phyloP scores from a whole-genome alignment of 1,140 invertebrate genomes.

The Achroia grisella region DNA sequence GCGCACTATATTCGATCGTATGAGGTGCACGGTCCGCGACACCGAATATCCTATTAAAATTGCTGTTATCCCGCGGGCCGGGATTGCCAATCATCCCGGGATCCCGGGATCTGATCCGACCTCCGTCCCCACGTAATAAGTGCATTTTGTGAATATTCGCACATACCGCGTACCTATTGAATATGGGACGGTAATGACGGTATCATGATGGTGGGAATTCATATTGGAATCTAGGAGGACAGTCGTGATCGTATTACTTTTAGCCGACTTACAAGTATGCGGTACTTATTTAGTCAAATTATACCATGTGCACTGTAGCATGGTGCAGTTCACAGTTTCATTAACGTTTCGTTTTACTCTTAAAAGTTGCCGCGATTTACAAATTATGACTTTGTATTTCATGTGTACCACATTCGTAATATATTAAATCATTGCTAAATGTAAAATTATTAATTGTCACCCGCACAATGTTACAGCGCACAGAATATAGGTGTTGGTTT shows the following conservation, averaged over 20 bases:
- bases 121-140: slow-evolving; percentile 30
- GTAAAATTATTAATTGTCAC: no score
- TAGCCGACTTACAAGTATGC: background rate
- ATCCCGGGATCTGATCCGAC: slow-evolving; percentile 30
- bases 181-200: background rate
- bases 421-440: no score
- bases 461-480: no score
- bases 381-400: no score
- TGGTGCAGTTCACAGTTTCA: no score
- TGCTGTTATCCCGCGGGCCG: slow-evolving; percentile 20
- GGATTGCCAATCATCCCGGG: slow-evolving; percentile 55
- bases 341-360: no score
- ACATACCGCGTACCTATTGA: background rate
- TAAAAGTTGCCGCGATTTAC: no score
- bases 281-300: no score
- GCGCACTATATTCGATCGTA: background rate
- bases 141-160: slow-evolving; percentile 36
- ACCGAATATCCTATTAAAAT: slow-evolving; percentile 35
- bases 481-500: no score
- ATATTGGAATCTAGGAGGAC: background rate
- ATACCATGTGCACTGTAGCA: no score
- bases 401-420: no score
- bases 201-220: background rate
- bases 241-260: background rate
- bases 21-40: slow-evolving; percentile 1